Evolutionary conservation across 1,140 invertebrate species (phyloP).

Genomic region (Drosophila lacertosa): DNA sequence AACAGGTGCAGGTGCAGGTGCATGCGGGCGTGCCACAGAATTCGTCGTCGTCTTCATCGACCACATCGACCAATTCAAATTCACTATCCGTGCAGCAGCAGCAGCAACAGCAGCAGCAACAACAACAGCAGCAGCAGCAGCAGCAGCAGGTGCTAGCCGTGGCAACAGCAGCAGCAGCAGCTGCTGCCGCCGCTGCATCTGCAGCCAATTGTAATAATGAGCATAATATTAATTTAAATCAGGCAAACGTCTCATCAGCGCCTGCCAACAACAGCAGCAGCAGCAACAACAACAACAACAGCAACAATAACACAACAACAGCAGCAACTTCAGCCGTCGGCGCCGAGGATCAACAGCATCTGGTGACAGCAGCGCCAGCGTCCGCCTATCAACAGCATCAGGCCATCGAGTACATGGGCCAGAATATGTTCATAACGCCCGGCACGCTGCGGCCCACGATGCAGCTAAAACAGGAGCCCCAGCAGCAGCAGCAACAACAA

Average conservation of each 20-base stretch:
- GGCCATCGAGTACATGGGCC: constrained; percentile 76
- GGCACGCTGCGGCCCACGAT: constrained; percentile 58
- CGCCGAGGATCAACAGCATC: constrained; percentile 46
- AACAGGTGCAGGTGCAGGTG: constrained; percentile 51
- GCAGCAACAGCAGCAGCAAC: constrained; percentile 55
- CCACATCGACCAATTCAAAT: constrained; percentile 50
- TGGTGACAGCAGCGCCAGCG: constrained; percentile 53
- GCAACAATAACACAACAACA: constrained; percentile 33
- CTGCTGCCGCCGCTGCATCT: constrained; percentile 48
- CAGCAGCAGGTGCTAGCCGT: constrained; percentile 65
- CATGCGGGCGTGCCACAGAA: constrained; percentile 29
- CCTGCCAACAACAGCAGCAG: constrained; percentile 38
- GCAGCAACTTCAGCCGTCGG: constrained; percentile 18
- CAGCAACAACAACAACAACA: constrained; percentile 33
- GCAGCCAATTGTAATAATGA: constrained; percentile 76
- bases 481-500: constrained; percentile 63
- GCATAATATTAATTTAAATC: constrained; percentile 82
- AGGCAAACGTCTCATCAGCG: constrained; percentile 57
- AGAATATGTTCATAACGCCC: constrained; percentile 80
- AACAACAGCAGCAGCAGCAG: constrained; percentile 35
- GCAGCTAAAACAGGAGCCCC: constrained; percentile 74
- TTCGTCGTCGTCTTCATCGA: constrained; percentile 65
- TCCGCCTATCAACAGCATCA: constrained; percentile 71
- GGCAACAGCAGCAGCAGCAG: constrained; percentile 38
- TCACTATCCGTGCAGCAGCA: constrained; percentile 55